Evolutionary conservation across 2,797 vertebrate genomes (phyloP).

Genomic region (Enteromius radiatus): DNA sequence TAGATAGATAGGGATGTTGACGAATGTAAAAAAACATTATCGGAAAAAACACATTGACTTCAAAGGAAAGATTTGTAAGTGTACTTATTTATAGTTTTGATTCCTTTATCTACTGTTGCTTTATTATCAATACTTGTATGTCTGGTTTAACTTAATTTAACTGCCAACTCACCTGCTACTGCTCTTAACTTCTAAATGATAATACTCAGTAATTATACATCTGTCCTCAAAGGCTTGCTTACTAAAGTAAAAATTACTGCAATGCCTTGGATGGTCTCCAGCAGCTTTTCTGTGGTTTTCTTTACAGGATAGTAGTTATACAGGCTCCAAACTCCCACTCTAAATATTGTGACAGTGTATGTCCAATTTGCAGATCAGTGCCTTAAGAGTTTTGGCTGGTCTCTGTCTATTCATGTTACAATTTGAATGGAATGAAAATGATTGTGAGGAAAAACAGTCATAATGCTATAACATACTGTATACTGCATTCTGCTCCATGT

Average conservation of each 20-base stretch:
- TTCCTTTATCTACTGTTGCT: not conserved
- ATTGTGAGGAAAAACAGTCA: not conserved
- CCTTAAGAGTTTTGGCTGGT: not conserved
- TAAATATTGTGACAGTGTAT: slow-evolving; percentile 14
- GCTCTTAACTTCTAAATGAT: not conserved
- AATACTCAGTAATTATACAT: slow-evolving; percentile 11
- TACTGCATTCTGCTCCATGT: not conserved
- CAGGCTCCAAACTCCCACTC: not conserved
- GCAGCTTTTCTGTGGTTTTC: slow-evolving; percentile 8
- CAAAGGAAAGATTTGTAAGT: not conserved
- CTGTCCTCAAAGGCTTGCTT: not conserved
- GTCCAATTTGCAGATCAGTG: not conserved
- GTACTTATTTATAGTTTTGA: not conserved
- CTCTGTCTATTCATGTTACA: slow-evolving; percentile 1
- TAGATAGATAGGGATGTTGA: not conserved
- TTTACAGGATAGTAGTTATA: not conserved
- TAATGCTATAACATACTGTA: not conserved
- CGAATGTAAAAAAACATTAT: too few species aligned
- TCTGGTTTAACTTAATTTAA: slow-evolving; percentile 4
- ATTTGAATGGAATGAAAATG: not conserved
- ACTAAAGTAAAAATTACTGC: not conserved
- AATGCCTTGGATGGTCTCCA: not conserved
- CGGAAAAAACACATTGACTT: not conserved
- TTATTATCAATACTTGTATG: not conserved
- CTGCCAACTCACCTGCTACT: not conserved